These are phyloP conservation scores for Xylota segnis DNA, from an alignment of 2,888 invertebrate species.

Conservation along the genomic window DNA sequence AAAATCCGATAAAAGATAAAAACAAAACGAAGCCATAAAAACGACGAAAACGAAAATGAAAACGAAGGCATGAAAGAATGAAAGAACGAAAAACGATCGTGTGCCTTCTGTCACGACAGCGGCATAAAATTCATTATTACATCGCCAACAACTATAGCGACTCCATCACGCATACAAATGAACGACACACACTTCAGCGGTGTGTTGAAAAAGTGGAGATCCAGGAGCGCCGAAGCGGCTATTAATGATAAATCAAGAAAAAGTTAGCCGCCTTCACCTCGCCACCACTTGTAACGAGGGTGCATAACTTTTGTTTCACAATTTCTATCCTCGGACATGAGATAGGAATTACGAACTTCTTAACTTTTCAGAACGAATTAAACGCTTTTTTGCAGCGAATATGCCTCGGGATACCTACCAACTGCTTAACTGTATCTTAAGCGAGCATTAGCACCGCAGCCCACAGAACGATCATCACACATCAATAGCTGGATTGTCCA, in stretches of 20 bases:
- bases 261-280: slow-evolving; percentile 21
- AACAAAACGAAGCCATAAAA: slow-evolving; percentile 36
- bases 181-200: neutral
- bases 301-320: slow-evolving; percentile 36
- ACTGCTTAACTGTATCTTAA: slow-evolving; percentile 7
- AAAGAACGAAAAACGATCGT: slow-evolving; percentile 59
- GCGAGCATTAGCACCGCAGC: too few species aligned
- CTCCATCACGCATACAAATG: slow-evolving; percentile 62
- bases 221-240: slow-evolving; percentile 22
- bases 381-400: neutral
- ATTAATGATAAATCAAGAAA: slow-evolving; percentile 54
- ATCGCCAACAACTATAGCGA: slow-evolving; percentile 22
- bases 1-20: slow-evolving; percentile 52
- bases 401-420: neutral
- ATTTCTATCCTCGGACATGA: slow-evolving; percentile 1
- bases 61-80: slow-evolving; percentile 8
- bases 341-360: slow-evolving; percentile 6
- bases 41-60: slow-evolving; percentile 7
- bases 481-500: neutral
- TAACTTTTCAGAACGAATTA: slow-evolving; percentile 8
- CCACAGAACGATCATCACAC: slow-evolving; percentile 18
- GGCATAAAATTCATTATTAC: slow-evolving; percentile 64
- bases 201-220: neutral
- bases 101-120: slow-evolving; percentile 65
- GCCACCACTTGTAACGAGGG: slow-evolving; percentile 7